These are phyloP conservation scores for Marmota monax DNA, from an alignment of 2,113 vertebrate genomes.

Conservation along the genomic window DNA sequence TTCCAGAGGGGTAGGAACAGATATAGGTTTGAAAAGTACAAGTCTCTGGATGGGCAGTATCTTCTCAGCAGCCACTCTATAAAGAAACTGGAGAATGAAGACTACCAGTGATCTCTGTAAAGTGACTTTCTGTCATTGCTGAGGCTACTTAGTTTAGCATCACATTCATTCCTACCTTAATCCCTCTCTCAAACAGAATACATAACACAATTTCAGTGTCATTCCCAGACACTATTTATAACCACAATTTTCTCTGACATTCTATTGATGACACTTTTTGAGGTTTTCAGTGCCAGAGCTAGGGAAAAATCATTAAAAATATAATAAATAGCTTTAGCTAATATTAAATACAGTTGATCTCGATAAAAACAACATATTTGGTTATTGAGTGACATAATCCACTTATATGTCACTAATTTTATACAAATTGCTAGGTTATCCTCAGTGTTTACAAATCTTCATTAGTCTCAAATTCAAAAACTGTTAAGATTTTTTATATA, in stretches of 20 bases:
- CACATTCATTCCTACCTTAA: neutral
- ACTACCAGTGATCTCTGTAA: neutral
- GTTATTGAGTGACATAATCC: neutral
- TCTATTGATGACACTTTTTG: neutral
- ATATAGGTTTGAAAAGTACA: fast-evolving
- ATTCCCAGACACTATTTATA: neutral
- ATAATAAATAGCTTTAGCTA: constrained; percentile 19
- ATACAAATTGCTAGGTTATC: neutral
- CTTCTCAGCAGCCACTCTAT: neutral
- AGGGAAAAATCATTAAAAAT: constrained; percentile 23
- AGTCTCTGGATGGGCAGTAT: neutral
- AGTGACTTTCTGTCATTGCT: neutral
- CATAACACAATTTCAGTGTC: neutral
- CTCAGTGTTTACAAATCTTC: constrained; percentile 4
- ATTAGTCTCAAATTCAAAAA: constrained; percentile 9
- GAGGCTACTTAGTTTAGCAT: neutral
- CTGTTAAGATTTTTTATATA: neutral
- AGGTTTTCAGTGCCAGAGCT: neutral
- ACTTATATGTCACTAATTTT: neutral
- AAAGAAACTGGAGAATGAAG: neutral
- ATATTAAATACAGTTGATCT: neutral
- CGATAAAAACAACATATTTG: constrained; percentile 37
- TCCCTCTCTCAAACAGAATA: neutral
- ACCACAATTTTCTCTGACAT: neutral
- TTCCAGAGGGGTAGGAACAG: neutral